Base-by-base conservation (phyloP, 1,140 invertebrate species). In the Platyscapa corneri region DNA sequence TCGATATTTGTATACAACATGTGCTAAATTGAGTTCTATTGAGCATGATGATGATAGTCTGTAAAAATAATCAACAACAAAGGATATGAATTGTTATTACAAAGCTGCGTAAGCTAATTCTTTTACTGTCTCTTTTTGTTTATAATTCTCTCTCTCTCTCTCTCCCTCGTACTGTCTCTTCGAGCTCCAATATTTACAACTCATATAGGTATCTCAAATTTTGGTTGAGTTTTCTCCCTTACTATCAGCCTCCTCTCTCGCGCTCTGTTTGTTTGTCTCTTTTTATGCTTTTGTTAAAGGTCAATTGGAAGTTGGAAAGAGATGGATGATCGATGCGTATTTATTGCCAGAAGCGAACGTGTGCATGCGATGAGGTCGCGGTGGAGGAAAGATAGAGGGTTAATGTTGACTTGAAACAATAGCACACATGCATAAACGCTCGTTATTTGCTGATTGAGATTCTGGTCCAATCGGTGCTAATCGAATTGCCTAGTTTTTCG, bases 241-340 rank as follows among this genome's bases (percentile, higher is more conserved):
- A n/a, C n/a, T n/a, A n/a, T n/a, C n/a, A n/a, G n/a, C n/a, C n/a
- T n/a, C 1, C 30, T 10, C 67, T 32, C 77, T 23, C 27, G 8
- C 34, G 6, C 46, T n/a, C 0, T 74, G 14, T 72, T 37, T 72
- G 34, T 42, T 18, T 39, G 18, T 74, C 46, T 56, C 16, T n/a
- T 46, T 78, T 53, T 53, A 34, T 3, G 18, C 14, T 75, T 32
- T 34, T 20, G 42, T 60, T 75, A 65, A 6, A 65, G n/a, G 49
- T 82, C 49, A 70, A 82, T 82, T 70, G 70, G 32, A 76, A 76
- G 72, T 76, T 56, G 72, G 56, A 83, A 84, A 78, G 60, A 84
- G 82, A 77, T 60, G 64, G 60, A 74, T 82, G 65, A 79, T 39
- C 67, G 77, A 79, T 85, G 83, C 83, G 80, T 85, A 85, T 85